Conservation (phyloP, 1,140 invertebrate genomes). For the Solen grandis region DNA sequence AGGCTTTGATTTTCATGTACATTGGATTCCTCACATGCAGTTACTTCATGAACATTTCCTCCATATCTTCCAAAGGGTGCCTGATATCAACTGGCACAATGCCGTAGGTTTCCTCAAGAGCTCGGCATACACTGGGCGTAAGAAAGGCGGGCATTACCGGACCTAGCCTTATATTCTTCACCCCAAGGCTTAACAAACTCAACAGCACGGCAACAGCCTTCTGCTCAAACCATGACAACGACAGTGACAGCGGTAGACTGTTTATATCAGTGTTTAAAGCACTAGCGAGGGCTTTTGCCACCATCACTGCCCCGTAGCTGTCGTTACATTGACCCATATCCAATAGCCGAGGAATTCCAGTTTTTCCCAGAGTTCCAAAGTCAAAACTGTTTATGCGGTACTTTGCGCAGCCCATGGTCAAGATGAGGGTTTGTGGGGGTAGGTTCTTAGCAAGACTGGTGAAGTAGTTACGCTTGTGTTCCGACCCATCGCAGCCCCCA, state of each 20-base stretch:
- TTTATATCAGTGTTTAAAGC: constrained; percentile 67
- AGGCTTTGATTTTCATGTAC: no score
- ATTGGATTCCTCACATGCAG: no score
- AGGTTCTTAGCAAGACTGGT: constrained; percentile 57
- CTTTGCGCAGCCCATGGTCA: constrained; percentile 71
- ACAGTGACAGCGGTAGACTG: constrained; percentile 62
- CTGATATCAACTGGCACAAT: constrained; percentile 58
- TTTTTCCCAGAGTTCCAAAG: constrained; percentile 62
- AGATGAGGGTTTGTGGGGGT: constrained; percentile 61
- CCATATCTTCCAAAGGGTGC: constrained; percentile 61
- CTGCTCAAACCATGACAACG: constrained; percentile 68
- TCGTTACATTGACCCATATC: constrained; percentile 70
- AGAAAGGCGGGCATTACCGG: constrained; percentile 68
- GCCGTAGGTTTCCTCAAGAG: constrained; percentile 58
- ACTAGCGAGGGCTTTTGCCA: constrained; percentile 61
- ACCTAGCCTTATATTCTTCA: constrained; percentile 66
- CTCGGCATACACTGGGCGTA: constrained; percentile 55
- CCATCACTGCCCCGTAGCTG: constrained; percentile 63
- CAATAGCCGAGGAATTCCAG: constrained; percentile 66
- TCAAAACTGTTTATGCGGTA: constrained; percentile 63
- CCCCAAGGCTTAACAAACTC: constrained; percentile 62
- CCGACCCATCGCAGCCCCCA: constrained; percentile 68
- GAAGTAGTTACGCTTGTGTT: constrained; percentile 68
- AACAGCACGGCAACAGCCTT: constrained; percentile 68
- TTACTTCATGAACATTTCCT: constrained; percentile 54